Evolutionary conservation across 2,113 vertebrate species (phyloP), one percentile per base, ranked within the genome.

Genomic region (Hemicordylus capensis): DNA sequence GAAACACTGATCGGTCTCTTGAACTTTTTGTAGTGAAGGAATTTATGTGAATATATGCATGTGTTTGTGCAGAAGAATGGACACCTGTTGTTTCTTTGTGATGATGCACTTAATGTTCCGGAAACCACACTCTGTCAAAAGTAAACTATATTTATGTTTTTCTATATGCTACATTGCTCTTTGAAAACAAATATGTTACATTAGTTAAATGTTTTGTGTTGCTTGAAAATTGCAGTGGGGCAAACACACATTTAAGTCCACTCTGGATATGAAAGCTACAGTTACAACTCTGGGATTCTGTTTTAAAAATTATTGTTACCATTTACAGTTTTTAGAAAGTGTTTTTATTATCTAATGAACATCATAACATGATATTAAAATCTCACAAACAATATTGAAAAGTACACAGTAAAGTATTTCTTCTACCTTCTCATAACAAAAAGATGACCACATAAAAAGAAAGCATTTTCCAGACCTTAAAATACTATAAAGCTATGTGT

Each of bases 311-410:
- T 19, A 69, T 69, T 31, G 72, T 61, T 79, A 37, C 39, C 28
- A 48, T 12, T 6, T 28, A 72, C 44, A 51, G 15, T 51, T 80
- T 80, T 80, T 73, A 85, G 56, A 72, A 85, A 85, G n/a, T 72
- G 44, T 10, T 85, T 78, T 85, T 85, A 78, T 73, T 51, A 80
- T 85, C 63, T 73, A 37, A 61, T 72, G 39, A 61, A 48, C 76
- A 85, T 85, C 79, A 66, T 72, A 80, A 85, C 58, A 70, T 67
- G 58, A 79, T 70, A 61, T 39, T 63, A 72, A 78, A 85, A 73
- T 79, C 73, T 42, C 48, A 44, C 67, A 48, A 73, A 85, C 44
- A 80, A 80, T 85, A 80, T 63, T 51, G 22, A 83, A 83, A 83
- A 34, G 39, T 80, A 73, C 59, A 69, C 69, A 48, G 76, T n/a